Evolutionary conservation across 1,140 invertebrate species (phyloP), one percentile per base, ranked within the genome.

Genomic region (Homarus americanus): DNA sequence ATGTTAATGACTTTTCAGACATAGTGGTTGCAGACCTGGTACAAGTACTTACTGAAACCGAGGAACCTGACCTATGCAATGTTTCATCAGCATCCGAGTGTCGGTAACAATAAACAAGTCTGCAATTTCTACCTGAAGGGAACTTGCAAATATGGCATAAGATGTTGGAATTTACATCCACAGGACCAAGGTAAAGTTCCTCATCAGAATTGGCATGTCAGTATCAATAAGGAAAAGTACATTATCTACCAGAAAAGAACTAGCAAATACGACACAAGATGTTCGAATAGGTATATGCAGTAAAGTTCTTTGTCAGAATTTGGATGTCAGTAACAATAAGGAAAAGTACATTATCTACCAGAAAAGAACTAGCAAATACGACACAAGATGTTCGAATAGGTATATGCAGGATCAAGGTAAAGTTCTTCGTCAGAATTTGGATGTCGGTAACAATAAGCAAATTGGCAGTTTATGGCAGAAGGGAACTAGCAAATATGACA

Each of bases 81-180:
- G 72, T 78, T 87, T 53, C 12, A 44, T 10, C 86, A 63, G 49
- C 75, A 40, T 28, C 7, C 53, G 28, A 28, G 76, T 32, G 76
- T 63, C 7, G 76, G 76, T 36, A 38, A 24, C 32, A 87, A 80
- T 41, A 79, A 78, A 34, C 75, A 40, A 32, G 63, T 87, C 32
- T 87, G 86, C 66, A 69, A 38, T 34, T 87, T 63, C 44, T 87
- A 80, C 41, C 76, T 79, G 9, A 87, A 87, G 58, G 85, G 86
- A 9, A 78, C 49, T 17, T 87, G 86, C 44, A 87, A 87, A 69
- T 87, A 80, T 69, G 86, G 86, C 32, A 20, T 58, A 15, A 53
- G 66, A 44, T 87, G 86, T 53, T 87, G 86, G 86, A 69, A 87
- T 44, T 53, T 69, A 7, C 86, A 87, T 49, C 86, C 86, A 40